Percentiles rank a stretch among this genome's conserved stretches.
These are phyloP conservation scores for Limnodromus scolopaceus DNA, from an alignment of 2,797 vertebrate species.

Conservation along the genomic window DNA sequence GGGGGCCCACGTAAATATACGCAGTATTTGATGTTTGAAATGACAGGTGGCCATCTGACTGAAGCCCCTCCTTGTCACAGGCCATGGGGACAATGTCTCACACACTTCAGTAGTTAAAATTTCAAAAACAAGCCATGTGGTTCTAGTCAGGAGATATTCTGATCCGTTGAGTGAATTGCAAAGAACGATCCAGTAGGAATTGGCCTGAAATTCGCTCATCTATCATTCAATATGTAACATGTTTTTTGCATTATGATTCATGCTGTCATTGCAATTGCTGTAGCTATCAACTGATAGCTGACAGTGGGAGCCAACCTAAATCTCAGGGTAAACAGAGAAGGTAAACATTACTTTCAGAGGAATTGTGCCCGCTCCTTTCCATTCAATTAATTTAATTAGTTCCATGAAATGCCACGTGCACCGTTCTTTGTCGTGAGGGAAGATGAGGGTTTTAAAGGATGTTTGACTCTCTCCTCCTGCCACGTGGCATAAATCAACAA, in stretches of 20 bases:
- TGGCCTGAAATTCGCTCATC: background rate
- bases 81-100: background rate
- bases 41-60: background rate
- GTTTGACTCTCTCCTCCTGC: background rate
- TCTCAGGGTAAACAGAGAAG: background rate
- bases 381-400: background rate
- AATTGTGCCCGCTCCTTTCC: background rate
- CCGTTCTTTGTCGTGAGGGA: background rate
- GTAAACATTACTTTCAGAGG: background rate
- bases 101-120: background rate
- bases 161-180: background rate
- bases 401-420: background rate
- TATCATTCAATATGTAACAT: constrained; percentile 8
- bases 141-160: background rate
- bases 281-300: constrained; percentile 1
- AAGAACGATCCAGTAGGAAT: constrained; percentile 17
- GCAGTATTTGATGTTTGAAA: background rate
- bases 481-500: background rate
- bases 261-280: constrained; percentile 10
- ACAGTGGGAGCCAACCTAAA: background rate
- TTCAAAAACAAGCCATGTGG: background rate
- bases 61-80: background rate
- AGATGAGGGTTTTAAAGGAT: background rate
- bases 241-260: constrained; percentile 46
- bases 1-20: background rate